phyloP scores from a whole-genome alignment of 2,888 invertebrate species.

The Drosophila peninsularis region DNA sequence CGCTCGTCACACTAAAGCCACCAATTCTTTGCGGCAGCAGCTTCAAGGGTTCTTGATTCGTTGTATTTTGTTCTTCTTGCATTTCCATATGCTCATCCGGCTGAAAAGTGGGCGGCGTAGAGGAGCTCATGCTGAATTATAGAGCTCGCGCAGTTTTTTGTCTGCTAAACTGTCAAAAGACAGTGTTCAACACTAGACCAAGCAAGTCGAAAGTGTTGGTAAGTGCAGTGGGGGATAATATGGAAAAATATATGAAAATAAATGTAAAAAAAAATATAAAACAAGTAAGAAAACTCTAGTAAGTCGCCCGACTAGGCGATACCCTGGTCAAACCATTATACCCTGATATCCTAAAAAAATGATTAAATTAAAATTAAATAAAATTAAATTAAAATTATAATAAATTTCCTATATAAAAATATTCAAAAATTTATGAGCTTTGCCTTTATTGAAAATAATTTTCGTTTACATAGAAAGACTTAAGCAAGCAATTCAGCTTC shows the following conservation, averaged over 20 bases:
- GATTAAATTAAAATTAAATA: too few species aligned
- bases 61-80: too few species aligned
- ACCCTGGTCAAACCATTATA: too few species aligned
- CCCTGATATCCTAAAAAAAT: too few species aligned
- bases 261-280: too few species aligned
- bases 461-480: not conserved
- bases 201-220: too few species aligned
- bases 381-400: too few species aligned
- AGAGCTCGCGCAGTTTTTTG: not conserved
- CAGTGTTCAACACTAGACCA: not conserved
- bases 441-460: conserved; percentile 39
- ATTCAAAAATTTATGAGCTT: not conserved
- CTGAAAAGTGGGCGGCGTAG: not conserved
- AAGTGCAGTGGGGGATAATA: not conserved
- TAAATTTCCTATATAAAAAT: too few species aligned
- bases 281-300: too few species aligned
- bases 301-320: too few species aligned
- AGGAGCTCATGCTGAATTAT: not conserved
- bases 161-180: not conserved
- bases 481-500: conserved; percentile 42
- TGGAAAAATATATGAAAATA: not conserved
- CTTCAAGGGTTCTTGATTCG: fast-evolving
- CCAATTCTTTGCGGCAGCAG: not conserved
- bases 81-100: not conserved
- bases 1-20: not conserved